Percentiles rank a stretch among this genome's conserved stretches.
Conservation (phyloP, 2,113 vertebrate species). For the Scartelaos histophorus region DNA sequence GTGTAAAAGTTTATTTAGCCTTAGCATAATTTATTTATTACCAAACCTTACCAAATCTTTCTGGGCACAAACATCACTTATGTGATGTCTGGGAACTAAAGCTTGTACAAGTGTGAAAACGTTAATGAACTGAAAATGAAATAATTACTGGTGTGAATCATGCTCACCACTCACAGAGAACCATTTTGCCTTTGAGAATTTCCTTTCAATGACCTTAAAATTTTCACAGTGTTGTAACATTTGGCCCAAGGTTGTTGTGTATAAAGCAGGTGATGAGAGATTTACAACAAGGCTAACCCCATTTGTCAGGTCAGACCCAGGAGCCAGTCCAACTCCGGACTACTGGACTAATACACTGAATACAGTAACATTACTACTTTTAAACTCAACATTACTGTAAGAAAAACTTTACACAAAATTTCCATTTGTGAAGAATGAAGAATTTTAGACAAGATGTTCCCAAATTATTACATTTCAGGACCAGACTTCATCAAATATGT, state of each 20-base stretch:
- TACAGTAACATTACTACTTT: background rate
- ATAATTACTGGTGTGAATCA: constrained; percentile 3
- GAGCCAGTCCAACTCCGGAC: constrained; percentile 24
- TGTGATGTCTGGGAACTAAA: background rate
- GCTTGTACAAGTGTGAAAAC: background rate
- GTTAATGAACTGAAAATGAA: constrained; percentile 8
- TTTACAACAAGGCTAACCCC: constrained; percentile 36
- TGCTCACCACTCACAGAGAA: background rate
- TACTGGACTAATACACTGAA: background rate
- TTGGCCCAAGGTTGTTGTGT: constrained; percentile 25
- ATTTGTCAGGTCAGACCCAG: constrained; percentile 36
- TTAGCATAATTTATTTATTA: background rate
- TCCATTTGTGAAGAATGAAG: background rate
- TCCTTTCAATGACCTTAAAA: background rate
- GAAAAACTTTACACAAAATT: background rate
- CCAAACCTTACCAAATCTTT: background rate
- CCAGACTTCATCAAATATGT: background rate
- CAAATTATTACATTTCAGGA: background rate
- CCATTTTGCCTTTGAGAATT: background rate
- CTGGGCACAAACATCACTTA: background rate
- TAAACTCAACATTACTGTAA: background rate
- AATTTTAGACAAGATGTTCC: background rate
- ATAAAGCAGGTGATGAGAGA: constrained; percentile 40
- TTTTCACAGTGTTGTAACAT: constrained; percentile 34
- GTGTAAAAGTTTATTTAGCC: background rate